Conservation (phyloP, 1,140 invertebrate genomes). For the Plectrocnemia conspersa region DNA sequence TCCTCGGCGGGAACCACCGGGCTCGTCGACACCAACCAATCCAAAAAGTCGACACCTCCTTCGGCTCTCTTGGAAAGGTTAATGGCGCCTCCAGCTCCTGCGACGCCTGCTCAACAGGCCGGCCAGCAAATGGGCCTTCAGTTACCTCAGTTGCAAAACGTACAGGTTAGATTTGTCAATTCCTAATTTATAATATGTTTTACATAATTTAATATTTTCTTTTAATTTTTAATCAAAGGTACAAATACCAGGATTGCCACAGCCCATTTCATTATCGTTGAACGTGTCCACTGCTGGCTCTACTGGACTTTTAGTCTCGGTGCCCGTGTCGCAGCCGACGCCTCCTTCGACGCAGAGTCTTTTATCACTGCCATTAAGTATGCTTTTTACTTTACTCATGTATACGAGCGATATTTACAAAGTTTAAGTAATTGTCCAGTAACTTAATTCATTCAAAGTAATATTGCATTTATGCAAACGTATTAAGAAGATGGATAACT, state of each 20-base stretch:
- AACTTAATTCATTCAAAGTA: no score
- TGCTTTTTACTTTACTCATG: no score
- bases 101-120: conserved; percentile 43
- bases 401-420: no score
- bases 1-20: conserved; percentile 43
- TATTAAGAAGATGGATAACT: no score
- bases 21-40: conserved; percentile 37
- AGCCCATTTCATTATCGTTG: conserved; percentile 72
- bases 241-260: conserved; percentile 71
- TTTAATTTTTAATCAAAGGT: conserved; percentile 50
- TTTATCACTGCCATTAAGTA: conserved; percentile 58
- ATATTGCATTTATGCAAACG: no score
- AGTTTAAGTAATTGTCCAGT: no score
- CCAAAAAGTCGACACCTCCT: conserved; percentile 40
- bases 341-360: conserved; percentile 37
- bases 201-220: background rate
- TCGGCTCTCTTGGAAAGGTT: conserved; percentile 47
- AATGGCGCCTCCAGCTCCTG: conserved; percentile 40
- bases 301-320: conserved; percentile 48
- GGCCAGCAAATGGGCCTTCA: conserved; percentile 65
- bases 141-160: conserved; percentile 72
- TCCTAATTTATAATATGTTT: background rate
- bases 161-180: conserved; percentile 52
- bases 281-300: conserved; percentile 55
- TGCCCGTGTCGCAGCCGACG: conserved; percentile 36